A percentile compares a stretch with the other conserved stretches of the same genome.
Conservation (phyloP, 2,888 invertebrate species). For the Tachina lurida region DNA sequence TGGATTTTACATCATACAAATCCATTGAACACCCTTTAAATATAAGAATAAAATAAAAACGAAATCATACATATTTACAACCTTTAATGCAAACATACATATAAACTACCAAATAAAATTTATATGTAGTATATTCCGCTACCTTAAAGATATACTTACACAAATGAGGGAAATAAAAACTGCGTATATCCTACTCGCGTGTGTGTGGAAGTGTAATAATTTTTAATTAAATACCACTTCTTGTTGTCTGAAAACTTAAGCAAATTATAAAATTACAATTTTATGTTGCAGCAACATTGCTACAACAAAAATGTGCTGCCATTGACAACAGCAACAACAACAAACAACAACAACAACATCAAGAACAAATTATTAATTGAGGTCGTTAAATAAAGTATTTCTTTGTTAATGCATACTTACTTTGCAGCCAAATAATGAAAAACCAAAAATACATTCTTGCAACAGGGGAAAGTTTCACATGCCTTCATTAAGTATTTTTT, state of each 20-base stretch:
- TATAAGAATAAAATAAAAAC: background rate
- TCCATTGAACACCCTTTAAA: slow-evolving; percentile 18
- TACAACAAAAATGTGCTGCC: slow-evolving; percentile 49
- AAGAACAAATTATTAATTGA: slow-evolving; percentile 71
- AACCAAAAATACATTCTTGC: slow-evolving; percentile 18
- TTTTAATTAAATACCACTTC: slow-evolving; percentile 49
- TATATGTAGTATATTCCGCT: background rate
- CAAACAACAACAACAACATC: slow-evolving; percentile 31
- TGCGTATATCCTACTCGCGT: slow-evolving; percentile 6
- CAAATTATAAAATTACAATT: slow-evolving; percentile 64
- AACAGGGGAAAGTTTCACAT: slow-evolving; percentile 56
- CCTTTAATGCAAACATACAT: background rate
- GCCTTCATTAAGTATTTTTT: slow-evolving; percentile 6
- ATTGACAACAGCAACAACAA: background rate
- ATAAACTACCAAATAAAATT: background rate
- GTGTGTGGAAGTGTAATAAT: slow-evolving; percentile 54
- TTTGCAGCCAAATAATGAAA: slow-evolving; percentile 24
- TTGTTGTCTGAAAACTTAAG: slow-evolving; percentile 52
- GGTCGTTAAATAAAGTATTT: slow-evolving; percentile 69
- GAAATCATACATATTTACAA: background rate
- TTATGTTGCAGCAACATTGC: slow-evolving; percentile 55
- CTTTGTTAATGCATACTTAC: slow-evolving; percentile 58
- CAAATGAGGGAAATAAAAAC: slow-evolving; percentile 3
- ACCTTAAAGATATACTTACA: slow-evolving; percentile 29
- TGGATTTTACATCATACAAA: background rate